Base-by-base conservation (phyloP, 2,888 invertebrate genomes). In the Caenorhabditis panamensis region DNA sequence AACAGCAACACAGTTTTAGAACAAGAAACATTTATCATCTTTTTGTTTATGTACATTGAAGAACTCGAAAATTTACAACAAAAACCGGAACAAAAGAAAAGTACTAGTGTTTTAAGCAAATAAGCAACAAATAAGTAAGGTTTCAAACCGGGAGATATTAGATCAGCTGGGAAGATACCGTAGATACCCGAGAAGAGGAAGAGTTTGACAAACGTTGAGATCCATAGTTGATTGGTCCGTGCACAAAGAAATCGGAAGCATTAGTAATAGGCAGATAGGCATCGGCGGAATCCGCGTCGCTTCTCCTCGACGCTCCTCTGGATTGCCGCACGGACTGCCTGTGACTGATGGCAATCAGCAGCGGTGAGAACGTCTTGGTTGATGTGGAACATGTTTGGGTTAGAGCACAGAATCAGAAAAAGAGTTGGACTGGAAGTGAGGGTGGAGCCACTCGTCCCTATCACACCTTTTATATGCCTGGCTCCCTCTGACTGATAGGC, bases 381-480 rank as follows among this genome's bases (percentile, higher is more conserved):
- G 59, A 78, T 78, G 61, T 78, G 78, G 66, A 78, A 78, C 78
- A 78, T 78, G 9, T 8, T 49, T 37, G 1, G 49, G 9, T 31
- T 4, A 9, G 9, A 31, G 31, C 4, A 6, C 31, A 31, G 31
- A 31, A 31, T 31, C 31, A 31, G 31, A 31, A 31, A 31, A 59
- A 44, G 18, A 64, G 6, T 18, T 22, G 22, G 20, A 49, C 44
- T 31, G 44, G n/a, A n/a, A 26, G 54, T 18, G 54, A 41, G 31
- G 37, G 28, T 59, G 41, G 28, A 61, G 37, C 16, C 36, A 41
- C 63, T 54, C 41, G 26, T 28, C 18, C 41, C 18, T 53, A 53
- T 53, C 22, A 11, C 24, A 20, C 18, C n/a, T 20, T 22, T 37
- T 37, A 26, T 36, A 61, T 26, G 20, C 54, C 1, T 28, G 9